Conservation (phyloP, 2,113 vertebrate species). For the Percopsis transmontana region DNA sequence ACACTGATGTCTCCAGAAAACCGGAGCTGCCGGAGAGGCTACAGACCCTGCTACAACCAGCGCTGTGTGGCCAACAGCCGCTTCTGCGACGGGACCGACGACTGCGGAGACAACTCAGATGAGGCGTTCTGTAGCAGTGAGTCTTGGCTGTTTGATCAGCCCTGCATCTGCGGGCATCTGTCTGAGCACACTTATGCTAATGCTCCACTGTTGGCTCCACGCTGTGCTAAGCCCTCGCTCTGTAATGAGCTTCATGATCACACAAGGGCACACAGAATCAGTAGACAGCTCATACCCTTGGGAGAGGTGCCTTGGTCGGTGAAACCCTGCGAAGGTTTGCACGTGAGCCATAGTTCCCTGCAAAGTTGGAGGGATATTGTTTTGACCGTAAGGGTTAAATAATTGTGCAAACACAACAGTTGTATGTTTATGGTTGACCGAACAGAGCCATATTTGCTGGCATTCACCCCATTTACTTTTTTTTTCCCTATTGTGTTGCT, state of each 20-base stretch:
- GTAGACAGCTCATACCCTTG: background rate
- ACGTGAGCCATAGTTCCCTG: background rate
- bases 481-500: background rate
- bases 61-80: constrained; percentile 85
- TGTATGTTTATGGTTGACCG: background rate
- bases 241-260: constrained; percentile 60
- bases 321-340: constrained; percentile 1
- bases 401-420: background rate
- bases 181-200: constrained; percentile 37
- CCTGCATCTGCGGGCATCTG: constrained; percentile 30
- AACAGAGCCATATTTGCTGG: background rate
- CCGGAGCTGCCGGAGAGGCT: constrained; percentile 89
- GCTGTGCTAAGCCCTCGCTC: constrained; percentile 56
- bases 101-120: constrained; percentile 95
- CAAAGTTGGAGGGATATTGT: background rate
- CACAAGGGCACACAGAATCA: constrained; percentile 33
- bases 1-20: constrained; percentile 80
- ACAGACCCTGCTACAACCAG: constrained; percentile 87
- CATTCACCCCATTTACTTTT: background rate
- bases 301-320: background rate
- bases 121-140: constrained; percentile 94
- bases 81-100: constrained; percentile 90
- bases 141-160: constrained; percentile 47
- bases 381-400: constrained; percentile 21
- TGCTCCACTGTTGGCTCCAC: constrained; percentile 30